A percentile compares a stretch with the other conserved stretches of the same genome.
Evolutionary conservation across 1,140 invertebrate genomes (phyloP).

Genomic region (Trichoplusia ni): DNA sequence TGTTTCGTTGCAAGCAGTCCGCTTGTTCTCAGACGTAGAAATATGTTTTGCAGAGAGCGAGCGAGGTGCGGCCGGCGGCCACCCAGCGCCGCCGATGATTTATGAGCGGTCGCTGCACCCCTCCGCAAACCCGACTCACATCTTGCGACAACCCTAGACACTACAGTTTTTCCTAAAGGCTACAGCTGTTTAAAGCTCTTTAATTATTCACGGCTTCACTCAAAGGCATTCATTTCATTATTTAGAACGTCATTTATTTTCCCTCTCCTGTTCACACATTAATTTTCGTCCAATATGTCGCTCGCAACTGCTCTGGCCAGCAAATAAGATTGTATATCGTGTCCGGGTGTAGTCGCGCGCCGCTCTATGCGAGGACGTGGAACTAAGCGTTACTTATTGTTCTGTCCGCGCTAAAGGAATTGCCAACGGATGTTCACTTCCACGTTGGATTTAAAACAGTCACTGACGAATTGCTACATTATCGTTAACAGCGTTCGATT

Average conservation of each 20-base stretch:
- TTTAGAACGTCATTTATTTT: conserved; percentile 1
- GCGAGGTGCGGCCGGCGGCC: neutral
- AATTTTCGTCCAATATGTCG: conserved; percentile 11
- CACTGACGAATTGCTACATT: conserved; percentile 59
- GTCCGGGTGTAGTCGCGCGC: neutral
- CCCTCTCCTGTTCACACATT: neutral
- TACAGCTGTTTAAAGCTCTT: conserved; percentile 18
- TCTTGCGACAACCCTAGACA: conserved; percentile 20
- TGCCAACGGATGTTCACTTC: conserved; percentile 48
- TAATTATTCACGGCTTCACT: conserved; percentile 7
- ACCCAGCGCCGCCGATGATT: conserved; percentile 22
- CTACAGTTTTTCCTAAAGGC: neutral
- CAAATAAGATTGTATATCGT: conserved; percentile 5
- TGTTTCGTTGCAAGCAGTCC: conserved; percentile 37
- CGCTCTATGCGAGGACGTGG: conserved; percentile 21
- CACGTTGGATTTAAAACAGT: conserved; percentile 50
- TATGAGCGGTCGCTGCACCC: conserved; percentile 27
- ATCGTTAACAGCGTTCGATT: conserved; percentile 53
- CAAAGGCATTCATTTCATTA: neutral
- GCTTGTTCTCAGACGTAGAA: conserved; percentile 32
- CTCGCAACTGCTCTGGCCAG: neutral
- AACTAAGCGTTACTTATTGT: conserved; percentile 58
- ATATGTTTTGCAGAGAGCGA: conserved; percentile 37
- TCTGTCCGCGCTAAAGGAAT: conserved; percentile 49
- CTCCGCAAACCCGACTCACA: conserved; percentile 11